Conservation (phyloP, 2,888 invertebrate genomes). For the Aelia acuminata region DNA sequence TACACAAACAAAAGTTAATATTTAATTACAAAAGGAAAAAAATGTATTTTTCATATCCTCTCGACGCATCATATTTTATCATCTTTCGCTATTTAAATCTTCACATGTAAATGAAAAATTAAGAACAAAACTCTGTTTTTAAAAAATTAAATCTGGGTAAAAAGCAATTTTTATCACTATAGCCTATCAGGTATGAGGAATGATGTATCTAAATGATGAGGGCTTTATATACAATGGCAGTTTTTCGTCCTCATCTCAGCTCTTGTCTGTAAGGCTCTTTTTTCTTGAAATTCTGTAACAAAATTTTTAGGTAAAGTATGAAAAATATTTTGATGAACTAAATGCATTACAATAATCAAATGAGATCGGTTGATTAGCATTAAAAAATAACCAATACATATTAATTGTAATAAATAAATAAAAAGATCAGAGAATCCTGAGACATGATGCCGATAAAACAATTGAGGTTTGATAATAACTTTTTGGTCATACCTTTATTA, state of each 20-base stretch:
- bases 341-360: neutral
- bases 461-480: no score
- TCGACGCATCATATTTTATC: slow-evolving; percentile 10
- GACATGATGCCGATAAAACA: no score
- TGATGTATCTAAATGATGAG: slow-evolving; percentile 58
- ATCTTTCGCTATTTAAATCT: slow-evolving; percentile 17
- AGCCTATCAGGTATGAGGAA: slow-evolving; percentile 58
- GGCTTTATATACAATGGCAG: slow-evolving; percentile 59
- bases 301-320: neutral
- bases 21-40: slow-evolving; percentile 48
- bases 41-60: slow-evolving; percentile 47
- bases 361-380: neutral
- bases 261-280: slow-evolving; percentile 54
- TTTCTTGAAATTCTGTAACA: slow-evolving; percentile 51
- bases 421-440: no score
- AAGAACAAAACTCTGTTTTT: slow-evolving; percentile 40
- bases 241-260: slow-evolving; percentile 57
- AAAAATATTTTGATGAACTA: neutral
- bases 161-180: slow-evolving; percentile 50
- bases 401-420: no score
- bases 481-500: no score
- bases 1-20: slow-evolving; percentile 56
- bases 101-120: slow-evolving; percentile 52
- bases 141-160: slow-evolving; percentile 39
- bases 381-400: neutral